A percentile compares a stretch with the other conserved stretches of the same genome.
Conservation (phyloP, 2,888 invertebrate genomes). For the Tetheella fluctuosa region DNA sequence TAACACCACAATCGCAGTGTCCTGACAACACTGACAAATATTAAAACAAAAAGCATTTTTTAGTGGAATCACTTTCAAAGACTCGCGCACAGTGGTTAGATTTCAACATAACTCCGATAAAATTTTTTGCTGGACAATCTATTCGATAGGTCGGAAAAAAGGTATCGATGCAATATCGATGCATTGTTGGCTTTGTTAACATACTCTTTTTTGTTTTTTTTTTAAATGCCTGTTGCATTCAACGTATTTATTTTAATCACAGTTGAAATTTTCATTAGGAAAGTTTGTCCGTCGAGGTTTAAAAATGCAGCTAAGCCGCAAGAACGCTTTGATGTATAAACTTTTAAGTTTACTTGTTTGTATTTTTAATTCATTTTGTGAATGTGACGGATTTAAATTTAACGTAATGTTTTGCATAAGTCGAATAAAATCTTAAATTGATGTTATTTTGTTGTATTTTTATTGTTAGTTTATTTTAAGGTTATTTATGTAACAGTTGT, state of each 20-base stretch:
- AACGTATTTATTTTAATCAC: too few species aligned
- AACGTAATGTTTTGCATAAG: neutral
- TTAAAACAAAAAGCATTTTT: neutral
- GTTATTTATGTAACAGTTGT: too few species aligned
- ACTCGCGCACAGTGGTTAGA: conserved; percentile 1
- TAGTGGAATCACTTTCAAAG: neutral
- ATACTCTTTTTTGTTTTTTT: neutral
- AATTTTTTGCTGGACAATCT: conserved; percentile 1
- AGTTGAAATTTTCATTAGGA: neutral
- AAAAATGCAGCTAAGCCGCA: conserved; percentile 7
- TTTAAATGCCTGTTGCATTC: conserved; percentile 9
- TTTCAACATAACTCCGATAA: neutral
- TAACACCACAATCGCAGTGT: neutral
- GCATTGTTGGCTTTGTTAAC: conserved; percentile 7
- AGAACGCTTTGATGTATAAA: neutral
- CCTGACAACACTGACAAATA: neutral
- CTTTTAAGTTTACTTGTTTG: neutral
- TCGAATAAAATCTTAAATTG: neutral
- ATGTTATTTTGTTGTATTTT: neutral
- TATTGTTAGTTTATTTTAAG: too few species aligned
- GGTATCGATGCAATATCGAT: conserved; percentile 7
- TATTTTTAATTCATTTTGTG: neutral
- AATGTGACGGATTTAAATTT: neutral
- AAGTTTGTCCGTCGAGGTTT: neutral
- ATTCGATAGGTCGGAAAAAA: conserved; percentile 7